These are phyloP conservation scores for Platorchestia sp. DNA, from an alignment of 1,140 invertebrate species.

Conservation along the genomic window DNA sequence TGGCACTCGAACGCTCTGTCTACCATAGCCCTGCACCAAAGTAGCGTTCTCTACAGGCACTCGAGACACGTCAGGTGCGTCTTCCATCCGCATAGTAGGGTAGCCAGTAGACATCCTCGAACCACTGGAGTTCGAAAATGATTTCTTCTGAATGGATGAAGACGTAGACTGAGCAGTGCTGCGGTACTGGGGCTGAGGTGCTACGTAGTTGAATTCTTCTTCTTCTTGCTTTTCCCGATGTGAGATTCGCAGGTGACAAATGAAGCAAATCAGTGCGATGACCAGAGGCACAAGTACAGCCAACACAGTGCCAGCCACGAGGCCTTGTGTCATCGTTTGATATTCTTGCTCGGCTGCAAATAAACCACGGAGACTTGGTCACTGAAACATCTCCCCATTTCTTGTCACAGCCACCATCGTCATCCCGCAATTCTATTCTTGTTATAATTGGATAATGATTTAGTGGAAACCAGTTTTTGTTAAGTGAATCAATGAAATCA, in stretches of 20 bases:
- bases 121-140: not conserved
- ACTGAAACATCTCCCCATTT: not conserved
- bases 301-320: conserved; percentile 82
- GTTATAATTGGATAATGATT: not conserved
- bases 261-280: conserved; percentile 79
- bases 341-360: conserved; percentile 80
- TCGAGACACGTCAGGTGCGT: not conserved
- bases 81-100: conserved; percentile 5
- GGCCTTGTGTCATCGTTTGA: conserved; percentile 76
- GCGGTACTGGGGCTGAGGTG: not conserved
- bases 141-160: not conserved
- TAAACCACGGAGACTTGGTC: conserved; percentile 46
- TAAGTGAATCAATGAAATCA: not conserved
- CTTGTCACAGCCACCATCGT: conserved; percentile 20
- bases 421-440: not conserved
- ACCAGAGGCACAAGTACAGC: conserved; percentile 82
- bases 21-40: not conserved
- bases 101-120: not conserved
- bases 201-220: not conserved
- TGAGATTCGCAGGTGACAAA: conserved; percentile 70
- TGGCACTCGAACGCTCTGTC: not conserved
- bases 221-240: not conserved
- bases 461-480: not conserved
- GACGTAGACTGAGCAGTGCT: not conserved
- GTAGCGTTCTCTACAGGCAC: not conserved